These are phyloP conservation scores for Catharus minimus DNA, from an alignment of 2,113 vertebrate genomes.

Conservation along the genomic window DNA sequence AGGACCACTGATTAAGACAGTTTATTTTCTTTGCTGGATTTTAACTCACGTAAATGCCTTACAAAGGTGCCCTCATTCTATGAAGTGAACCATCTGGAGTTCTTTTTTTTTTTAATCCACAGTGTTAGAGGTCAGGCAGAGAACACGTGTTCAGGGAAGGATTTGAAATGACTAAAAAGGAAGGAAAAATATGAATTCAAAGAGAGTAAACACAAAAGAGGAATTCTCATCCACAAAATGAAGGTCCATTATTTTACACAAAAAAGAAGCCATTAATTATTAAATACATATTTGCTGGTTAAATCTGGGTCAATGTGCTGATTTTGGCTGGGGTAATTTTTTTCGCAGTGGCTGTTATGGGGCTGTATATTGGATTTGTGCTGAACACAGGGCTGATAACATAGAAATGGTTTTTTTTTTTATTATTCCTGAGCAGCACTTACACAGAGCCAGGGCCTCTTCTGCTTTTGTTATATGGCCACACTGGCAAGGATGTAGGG, in stretches of 20 bases:
- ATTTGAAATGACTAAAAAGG: not conserved
- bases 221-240: not conserved
- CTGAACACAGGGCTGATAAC: not conserved
- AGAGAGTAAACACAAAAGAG: not conserved
- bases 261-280: not conserved
- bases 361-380: not conserved
- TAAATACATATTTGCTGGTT: not conserved
- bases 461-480: not conserved
- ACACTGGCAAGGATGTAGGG: rapidly evolving
- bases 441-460: not conserved
- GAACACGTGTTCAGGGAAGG: not conserved
- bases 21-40: not conserved
- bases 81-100: not conserved
- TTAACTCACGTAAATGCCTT: not conserved
- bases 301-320: not conserved
- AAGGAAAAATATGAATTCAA: not conserved
- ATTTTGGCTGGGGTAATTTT: not conserved
- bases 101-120: not conserved
- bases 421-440: not conserved
- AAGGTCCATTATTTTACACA: not conserved
- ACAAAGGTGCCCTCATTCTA: not conserved
- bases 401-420: not conserved
- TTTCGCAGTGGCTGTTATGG: not conserved
- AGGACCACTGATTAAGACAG: not conserved
- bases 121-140: not conserved